Evolutionary conservation across 2,113 vertebrate species (phyloP).

Genomic region (Tiliqua scincoides): DNA sequence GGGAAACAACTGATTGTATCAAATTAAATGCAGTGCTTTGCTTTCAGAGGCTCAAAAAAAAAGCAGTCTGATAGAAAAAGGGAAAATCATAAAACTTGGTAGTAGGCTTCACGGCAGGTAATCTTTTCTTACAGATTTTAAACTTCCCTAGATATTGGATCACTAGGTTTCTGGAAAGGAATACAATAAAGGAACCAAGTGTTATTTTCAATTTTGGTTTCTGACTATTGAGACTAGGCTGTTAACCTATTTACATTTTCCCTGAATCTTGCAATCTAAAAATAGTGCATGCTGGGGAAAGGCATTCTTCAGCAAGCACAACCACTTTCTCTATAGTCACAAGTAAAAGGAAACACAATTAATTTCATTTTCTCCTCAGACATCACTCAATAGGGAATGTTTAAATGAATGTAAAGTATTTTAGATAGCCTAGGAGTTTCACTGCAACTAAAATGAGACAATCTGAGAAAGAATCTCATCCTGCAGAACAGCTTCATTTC

Average conservation of each 20-base stretch:
- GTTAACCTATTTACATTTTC: constrained; percentile 51
- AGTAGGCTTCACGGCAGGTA: constrained; percentile 9
- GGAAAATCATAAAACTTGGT: constrained; percentile 22
- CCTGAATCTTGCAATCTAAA: constrained; percentile 54
- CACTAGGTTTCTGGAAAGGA: constrained; percentile 51
- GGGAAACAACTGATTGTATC: constrained; percentile 31
- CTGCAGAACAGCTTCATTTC: constrained; percentile 40
- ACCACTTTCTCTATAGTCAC: constrained; percentile 36
- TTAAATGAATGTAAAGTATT: constrained; percentile 34
- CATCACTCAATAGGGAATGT: rapidly evolving
- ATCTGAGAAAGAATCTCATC: constrained; percentile 40
- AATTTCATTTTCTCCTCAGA: constrained; percentile 35
- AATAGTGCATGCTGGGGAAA: constrained; percentile 38
- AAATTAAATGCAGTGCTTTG: constrained; percentile 53
- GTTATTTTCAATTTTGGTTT: constrained; percentile 46
- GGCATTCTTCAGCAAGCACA: constrained; percentile 31
- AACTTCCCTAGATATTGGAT: constrained; percentile 48
- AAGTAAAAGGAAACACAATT: constrained; percentile 2
- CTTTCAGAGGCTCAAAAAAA: constrained; percentile 43
- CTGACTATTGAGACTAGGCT: constrained; percentile 38
- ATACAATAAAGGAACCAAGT: constrained; percentile 24
- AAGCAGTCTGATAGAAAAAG: constrained; percentile 31
- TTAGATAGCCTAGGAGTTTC: constrained; percentile 35
- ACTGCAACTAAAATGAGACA: constrained; percentile 24
- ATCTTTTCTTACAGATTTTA: constrained; percentile 31